Conservation (phyloP, 1,140 invertebrate species). For the Leptestheria dahalacensis region DNA sequence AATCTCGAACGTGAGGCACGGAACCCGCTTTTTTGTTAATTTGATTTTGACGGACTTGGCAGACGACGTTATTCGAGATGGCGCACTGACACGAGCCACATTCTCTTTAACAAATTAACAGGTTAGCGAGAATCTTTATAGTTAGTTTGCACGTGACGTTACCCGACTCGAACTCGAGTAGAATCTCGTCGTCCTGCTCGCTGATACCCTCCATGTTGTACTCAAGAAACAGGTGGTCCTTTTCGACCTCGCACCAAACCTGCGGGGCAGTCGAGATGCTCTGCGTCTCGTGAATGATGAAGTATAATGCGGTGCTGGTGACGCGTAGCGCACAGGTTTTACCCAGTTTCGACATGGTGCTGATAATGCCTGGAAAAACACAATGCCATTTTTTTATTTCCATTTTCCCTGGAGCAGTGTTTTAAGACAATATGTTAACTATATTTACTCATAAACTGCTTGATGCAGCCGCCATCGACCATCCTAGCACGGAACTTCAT, state of each 20-base stretch:
- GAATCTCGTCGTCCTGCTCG: not conserved
- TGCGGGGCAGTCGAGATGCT: not conserved
- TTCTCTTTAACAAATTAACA: not conserved
- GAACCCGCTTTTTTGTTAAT: slow-evolving; percentile 1
- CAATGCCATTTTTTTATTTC: not conserved
- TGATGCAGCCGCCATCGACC: slow-evolving; percentile 2
- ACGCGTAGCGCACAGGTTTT: not conserved
- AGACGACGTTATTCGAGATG: not conserved
- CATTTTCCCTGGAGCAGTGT: not conserved
- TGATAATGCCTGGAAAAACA: not conserved
- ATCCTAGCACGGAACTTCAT: slow-evolving; percentile 9
- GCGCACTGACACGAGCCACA: not conserved
- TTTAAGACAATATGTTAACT: not conserved
- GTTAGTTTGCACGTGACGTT: not conserved
- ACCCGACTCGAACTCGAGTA: slow-evolving; percentile 5
- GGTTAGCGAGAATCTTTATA: not conserved
- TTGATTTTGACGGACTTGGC: slow-evolving; percentile 10
- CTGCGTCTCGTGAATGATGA: slow-evolving; percentile 5
- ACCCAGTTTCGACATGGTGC: slow-evolving; percentile 6
- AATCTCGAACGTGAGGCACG: slow-evolving; percentile 8
- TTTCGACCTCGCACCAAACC: not conserved
- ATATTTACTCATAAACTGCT: slow-evolving; percentile 1
- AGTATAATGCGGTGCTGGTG: not conserved
- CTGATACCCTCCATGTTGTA: slow-evolving; percentile 5
- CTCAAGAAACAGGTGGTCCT: slow-evolving; percentile 2